phyloP scores from a whole-genome alignment of 1,140 invertebrate species.

The Gyrodactylus salaris region DNA sequence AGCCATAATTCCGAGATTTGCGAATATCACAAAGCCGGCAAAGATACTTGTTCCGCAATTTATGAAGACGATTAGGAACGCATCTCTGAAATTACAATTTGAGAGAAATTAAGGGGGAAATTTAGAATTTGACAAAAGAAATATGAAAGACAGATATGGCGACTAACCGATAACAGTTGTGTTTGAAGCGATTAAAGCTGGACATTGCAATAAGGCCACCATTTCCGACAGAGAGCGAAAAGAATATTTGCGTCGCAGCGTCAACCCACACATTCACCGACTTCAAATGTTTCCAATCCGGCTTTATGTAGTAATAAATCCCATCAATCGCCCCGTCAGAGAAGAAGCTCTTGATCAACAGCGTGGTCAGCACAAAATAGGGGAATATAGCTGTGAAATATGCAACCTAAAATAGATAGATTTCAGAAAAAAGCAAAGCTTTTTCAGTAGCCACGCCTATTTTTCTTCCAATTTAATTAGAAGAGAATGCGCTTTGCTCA shows the following conservation, averaged over 20 bases:
- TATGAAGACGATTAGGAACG: slow-evolving; percentile 57
- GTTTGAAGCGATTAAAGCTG: slow-evolving; percentile 61
- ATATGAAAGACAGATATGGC: slow-evolving; percentile 1
- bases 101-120: too few species aligned
- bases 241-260: slow-evolving; percentile 62
- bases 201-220: slow-evolving; percentile 74
- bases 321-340: slow-evolving; percentile 37
- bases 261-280: slow-evolving; percentile 38
- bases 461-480: background rate
- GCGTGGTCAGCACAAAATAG: slow-evolving; percentile 38
- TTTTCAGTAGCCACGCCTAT: background rate
- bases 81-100: slow-evolving; percentile 37
- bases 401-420: slow-evolving; percentile 1
- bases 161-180: slow-evolving; percentile 33
- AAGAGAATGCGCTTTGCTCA: slow-evolving; percentile 13
- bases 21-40: slow-evolving; percentile 82
- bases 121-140: too few species aligned
- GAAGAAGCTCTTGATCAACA: slow-evolving; percentile 39
- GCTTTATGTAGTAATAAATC: slow-evolving; percentile 26
- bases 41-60: slow-evolving; percentile 88
- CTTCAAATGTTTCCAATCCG: background rate
- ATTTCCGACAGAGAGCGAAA: slow-evolving; percentile 55
- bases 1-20: slow-evolving; percentile 38
- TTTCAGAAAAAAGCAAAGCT: background rate
- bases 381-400: slow-evolving; percentile 47